Base-by-base conservation (phyloP, 2,888 invertebrate species). In the Cremastinae sp. region DNA sequence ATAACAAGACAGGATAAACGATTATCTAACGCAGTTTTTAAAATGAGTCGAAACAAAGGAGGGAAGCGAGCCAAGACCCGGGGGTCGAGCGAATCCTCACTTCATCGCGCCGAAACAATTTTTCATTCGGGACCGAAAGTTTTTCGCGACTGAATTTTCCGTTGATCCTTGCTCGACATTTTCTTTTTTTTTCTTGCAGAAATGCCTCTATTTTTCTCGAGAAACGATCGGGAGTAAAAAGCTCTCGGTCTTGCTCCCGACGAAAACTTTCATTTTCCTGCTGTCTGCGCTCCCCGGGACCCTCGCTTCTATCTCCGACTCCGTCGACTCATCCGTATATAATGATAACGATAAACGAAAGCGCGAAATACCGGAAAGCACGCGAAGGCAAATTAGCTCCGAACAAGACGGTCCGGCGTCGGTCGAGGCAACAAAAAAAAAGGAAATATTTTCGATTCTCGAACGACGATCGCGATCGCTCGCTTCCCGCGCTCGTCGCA, bases 1-100 rank as follows among this genome's bases (percentile, higher is more conserved):
- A 87, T 86, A 86, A 86, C 85, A 84, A 87, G 70, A 78, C 69
- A 62, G 75, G 75, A 78, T 73, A 78, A 41, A 78, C 75, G 53
- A 70, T 75, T 78, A 77, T 72, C 72, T 53, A 75, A 72, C 62
- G 72, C 75, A 75, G 62, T 74, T 75, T 62, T 28, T 28, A 28
- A 61, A 70, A 61, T 53, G 70, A 70, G 53, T 43, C 53, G 20
- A 14, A 41, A 16, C 43, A 53, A 9, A 34, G 47, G 45, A 56
- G 38, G n/a, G 47, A 41, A 65, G 22, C 56, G 54, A 28, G 1
- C 2, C 16, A 16, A 20, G 8, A 5, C 10, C 18, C 20, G 2
- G 14, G 8, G 47, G 36, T 10, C 36, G 61, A 45, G 47, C 10
- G n/a, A n/a, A n/a, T n/a, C n/a, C 1, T 8, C 20, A 14, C 34